These are phyloP conservation scores for Formica exsecta DNA, from an alignment of 1,140 invertebrate species.

Conservation along the genomic window DNA sequence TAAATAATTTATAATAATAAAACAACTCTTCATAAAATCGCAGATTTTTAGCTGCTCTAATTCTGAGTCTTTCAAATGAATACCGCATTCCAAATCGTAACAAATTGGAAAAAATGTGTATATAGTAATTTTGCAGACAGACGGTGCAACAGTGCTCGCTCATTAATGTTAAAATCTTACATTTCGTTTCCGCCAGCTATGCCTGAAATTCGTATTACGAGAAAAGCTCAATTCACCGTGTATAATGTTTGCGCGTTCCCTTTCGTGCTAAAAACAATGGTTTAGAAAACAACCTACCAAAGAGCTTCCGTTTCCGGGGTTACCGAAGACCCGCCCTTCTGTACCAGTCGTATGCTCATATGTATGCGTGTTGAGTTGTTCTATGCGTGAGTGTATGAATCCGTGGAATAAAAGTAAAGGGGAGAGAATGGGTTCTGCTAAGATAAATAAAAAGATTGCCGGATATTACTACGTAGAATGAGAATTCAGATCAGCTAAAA, in stretches of 20 bases:
- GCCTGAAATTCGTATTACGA: slow-evolving; percentile 46
- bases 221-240: slow-evolving; percentile 51
- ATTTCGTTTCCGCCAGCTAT: slow-evolving; percentile 38
- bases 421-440: neutral
- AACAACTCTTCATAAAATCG: neutral
- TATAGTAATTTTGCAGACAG: slow-evolving; percentile 21
- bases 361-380: slow-evolving; percentile 38
- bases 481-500: neutral
- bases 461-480: neutral
- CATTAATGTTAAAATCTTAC: slow-evolving; percentile 53
- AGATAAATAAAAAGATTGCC: neutral
- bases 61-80: neutral
- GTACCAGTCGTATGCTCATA: neutral
- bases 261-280: slow-evolving; percentile 68
- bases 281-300: slow-evolving; percentile 59
- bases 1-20: neutral
- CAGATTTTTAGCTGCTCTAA: neutral
- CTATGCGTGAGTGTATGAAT: slow-evolving; percentile 47
- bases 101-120: neutral
- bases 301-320: slow-evolving; percentile 69
- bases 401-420: neutral
- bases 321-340: slow-evolving; percentile 43
- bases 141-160: slow-evolving; percentile 18
- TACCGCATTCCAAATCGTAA: neutral
- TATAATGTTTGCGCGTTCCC: slow-evolving; percentile 62